Evolutionary conservation across 2,113 vertebrate species (phyloP).

Genomic region (Cebidichthys violaceus): DNA sequence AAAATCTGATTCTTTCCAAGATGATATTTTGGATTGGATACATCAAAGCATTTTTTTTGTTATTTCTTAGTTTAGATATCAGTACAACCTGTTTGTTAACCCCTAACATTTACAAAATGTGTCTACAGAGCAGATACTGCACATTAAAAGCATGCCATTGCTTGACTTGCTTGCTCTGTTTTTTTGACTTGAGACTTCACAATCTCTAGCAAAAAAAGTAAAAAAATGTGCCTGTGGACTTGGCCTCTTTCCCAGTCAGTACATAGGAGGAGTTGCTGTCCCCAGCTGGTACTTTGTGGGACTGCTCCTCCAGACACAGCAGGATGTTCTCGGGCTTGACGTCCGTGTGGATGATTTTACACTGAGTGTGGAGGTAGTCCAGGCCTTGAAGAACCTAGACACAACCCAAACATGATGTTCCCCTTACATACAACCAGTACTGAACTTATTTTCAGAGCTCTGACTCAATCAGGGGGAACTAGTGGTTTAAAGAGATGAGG

Average conservation of each 20-base stretch:
- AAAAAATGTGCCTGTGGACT: conserved; percentile 42
- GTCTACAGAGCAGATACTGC: not conserved
- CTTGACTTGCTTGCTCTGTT: no score
- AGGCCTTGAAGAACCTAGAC: conserved; percentile 88
- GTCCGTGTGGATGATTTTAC: conserved; percentile 90
- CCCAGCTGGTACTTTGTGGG: conserved; percentile 64
- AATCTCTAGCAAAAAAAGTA: not conserved
- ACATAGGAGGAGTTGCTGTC: conserved; percentile 20
- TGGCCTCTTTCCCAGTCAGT: conserved; percentile 24
- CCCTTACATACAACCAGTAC: not conserved
- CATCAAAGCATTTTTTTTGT: not conserved
- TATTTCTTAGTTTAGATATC: not conserved
- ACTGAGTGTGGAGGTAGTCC: conserved; percentile 86
- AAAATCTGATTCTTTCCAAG: not conserved
- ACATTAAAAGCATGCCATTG: not conserved
- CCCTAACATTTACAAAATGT: not conserved
- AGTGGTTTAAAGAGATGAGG: not conserved
- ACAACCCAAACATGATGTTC: not conserved
- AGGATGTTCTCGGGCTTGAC: conserved; percentile 90
- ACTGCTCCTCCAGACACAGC: conserved; percentile 73
- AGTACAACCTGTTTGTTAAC: not conserved
- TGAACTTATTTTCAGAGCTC: not conserved
- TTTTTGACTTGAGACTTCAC: not conserved
- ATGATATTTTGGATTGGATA: not conserved
- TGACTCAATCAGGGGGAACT: not conserved